These are phyloP conservation scores for Hycleus cichorii DNA, from an alignment of 1,140 invertebrate genomes.

Conservation along the genomic window DNA sequence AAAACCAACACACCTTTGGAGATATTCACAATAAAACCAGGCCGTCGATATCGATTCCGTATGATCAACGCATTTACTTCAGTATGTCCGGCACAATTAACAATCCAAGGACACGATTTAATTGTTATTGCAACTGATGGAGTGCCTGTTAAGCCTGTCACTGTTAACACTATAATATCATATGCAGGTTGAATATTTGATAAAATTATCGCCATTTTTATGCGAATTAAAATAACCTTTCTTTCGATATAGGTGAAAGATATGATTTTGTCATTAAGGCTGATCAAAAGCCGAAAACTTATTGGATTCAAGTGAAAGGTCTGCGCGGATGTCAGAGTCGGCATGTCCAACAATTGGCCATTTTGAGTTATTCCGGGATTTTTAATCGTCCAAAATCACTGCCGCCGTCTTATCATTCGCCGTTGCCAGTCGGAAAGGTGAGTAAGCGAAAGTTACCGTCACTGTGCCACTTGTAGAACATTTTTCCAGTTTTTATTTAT, in stretches of 20 bases:
- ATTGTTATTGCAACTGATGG: constrained; percentile 82
- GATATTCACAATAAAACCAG: constrained; percentile 78
- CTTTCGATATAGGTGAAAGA: constrained; percentile 62
- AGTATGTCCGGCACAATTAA: constrained; percentile 84
- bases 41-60: constrained; percentile 77
- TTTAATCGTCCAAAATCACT: constrained; percentile 66
- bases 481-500: not conserved
- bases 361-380: constrained; percentile 74
- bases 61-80: constrained; percentile 83
- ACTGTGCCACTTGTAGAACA: not conserved
- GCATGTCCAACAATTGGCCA: constrained; percentile 72
- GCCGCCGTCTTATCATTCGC: constrained; percentile 71
- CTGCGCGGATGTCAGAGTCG: constrained; percentile 78
- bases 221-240: not conserved
- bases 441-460: constrained; percentile 41
- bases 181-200: constrained; percentile 61
- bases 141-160: constrained; percentile 75
- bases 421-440: constrained; percentile 77
- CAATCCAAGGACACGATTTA: constrained; percentile 75
- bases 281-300: constrained; percentile 70
- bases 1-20: constrained; percentile 81
- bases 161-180: constrained; percentile 79
- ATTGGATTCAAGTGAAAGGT: constrained; percentile 82
- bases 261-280: constrained; percentile 86
- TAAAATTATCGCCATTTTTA: too few species aligned